Conservation (phyloP, 1,140 invertebrate genomes). For the Drosophila santomea region DNA sequence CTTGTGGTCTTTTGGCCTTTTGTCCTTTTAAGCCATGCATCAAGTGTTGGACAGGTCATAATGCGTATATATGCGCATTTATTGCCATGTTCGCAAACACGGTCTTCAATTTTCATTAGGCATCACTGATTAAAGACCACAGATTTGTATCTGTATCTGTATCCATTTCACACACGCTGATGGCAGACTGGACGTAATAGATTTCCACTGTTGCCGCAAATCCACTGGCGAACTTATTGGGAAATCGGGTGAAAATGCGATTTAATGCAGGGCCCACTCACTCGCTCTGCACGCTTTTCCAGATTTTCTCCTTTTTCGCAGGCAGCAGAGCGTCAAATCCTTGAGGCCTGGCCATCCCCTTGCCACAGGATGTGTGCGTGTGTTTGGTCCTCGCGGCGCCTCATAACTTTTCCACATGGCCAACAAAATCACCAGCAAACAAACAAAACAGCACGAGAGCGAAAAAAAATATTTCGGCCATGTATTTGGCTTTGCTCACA, state of each 20-base stretch:
- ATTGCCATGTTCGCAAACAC: background rate
- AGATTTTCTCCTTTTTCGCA: conserved; percentile 6
- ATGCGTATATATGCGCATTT: conserved; percentile 2
- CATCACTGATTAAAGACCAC: conserved; percentile 2
- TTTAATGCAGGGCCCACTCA: conserved; percentile 5
- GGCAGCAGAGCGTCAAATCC: conserved; percentile 34
- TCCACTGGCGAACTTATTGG: conserved; percentile 18
- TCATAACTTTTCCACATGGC: conserved; percentile 62
- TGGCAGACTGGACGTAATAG: background rate
- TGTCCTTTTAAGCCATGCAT: background rate
- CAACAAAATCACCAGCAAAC: conserved; percentile 8
- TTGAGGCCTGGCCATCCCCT: conserved; percentile 20
- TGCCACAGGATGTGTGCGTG: conserved; percentile 8
- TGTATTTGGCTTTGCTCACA: background rate
- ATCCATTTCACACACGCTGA: conserved; percentile 12
- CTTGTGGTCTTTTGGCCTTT: background rate
- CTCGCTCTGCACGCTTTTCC: conserved; percentile 2
- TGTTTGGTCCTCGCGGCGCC: conserved; percentile 38
- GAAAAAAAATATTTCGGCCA: conserved; percentile 8
- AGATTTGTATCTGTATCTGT: background rate
- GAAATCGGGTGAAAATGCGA: conserved; percentile 17
- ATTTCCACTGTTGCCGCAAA: conserved; percentile 11
- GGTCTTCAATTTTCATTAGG: conserved; percentile 11
- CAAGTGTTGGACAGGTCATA: conserved; percentile 1
- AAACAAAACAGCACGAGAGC: conserved; percentile 25